Base-by-base conservation (phyloP, 1,140 invertebrate species). In the Nasonia longicornis region DNA sequence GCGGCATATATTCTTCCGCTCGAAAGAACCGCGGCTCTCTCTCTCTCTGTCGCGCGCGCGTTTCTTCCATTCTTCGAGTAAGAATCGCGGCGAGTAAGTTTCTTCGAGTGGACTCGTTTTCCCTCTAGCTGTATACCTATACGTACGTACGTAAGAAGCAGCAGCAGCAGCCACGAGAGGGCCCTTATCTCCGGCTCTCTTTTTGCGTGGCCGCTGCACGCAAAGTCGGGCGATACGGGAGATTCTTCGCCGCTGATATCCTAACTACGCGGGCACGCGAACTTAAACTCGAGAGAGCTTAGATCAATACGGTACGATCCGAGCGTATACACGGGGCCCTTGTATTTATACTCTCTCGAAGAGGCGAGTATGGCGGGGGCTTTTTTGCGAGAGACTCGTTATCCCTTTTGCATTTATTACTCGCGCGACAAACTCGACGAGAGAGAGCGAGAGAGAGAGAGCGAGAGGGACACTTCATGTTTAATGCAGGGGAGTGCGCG, bases 171-270 rank as follows among this genome's bases (percentile, higher is more conserved):
- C 63, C 79, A 29, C 82, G 8, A 72, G 74, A 71, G 75, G 35
- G 83, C 63, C 75, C 86, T 87, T 87, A 87, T 87, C 85, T 77
- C 72, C 58, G 76, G 83, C 71, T 86, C 84, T 58, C 58, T 58
- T 69, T 67, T 67, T 67, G 64, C n/a, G 38, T 22, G 6, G 48
- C 31, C 38, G 75, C 69, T 26, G 82, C 87, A 89, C 87, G 87
- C 88, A 84, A 88, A 84, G 84, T 80, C 84, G 80, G 86, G 84
- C 84, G 87, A 87, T 86, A 87, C 52, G 83, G 58, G 84, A 88
- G 88, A 88, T 89, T 86, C 85, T 84, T 82, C 77, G 63, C 74
- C 58, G 67, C 77, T 82, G 88, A 89, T 88, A 89, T 83, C 84
- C 82, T 80, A 80, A 81, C 81, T 81, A 82, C 78, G 85, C 85